Base-by-base conservation (phyloP, 2,797 vertebrate species). In the Phataginus tricuspis region DNA sequence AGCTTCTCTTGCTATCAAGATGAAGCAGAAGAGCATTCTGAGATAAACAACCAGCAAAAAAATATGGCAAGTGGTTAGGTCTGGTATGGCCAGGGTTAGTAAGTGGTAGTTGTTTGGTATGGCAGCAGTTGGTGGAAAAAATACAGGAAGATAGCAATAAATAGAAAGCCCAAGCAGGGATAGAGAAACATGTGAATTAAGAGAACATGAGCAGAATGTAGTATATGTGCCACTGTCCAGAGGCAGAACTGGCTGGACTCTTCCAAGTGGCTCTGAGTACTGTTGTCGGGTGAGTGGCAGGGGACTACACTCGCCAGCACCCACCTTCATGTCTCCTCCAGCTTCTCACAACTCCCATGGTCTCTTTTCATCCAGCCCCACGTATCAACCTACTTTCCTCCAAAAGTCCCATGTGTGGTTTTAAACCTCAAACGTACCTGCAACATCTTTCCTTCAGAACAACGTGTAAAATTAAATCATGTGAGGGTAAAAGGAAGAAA, bases 231-330 rank as follows among this genome's bases (percentile, higher is more conserved):
- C 16, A 21, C 14, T 1, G 0, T 79, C 19, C 29, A n/a, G 85
- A n/a, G 15, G 14, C 0, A 68, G 49, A 39, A 34, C 1, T 51
- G 51, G 4, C 23, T 42, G 27, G 21, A n/a, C 63, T 85, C 49
- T 79, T 21, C 42, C 39, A 37, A 72, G 2, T 4, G n/a, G 27
- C 55, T 8, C 18, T 14, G 21, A 29, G 18, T 13, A 10, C 45
- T 2, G 12, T 16, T 19, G 8, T 0, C 37, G 29, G 29, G 29
- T 12, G 13, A 4, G 8, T 45, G 16, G 0, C n/a, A 19, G 18
- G 7, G 39, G 93, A 45, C 42, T n/a, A 21, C 4, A 23, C 1
- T 8, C 4, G 2, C 18, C 9, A 66, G n/a, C 9, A 16, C 59
- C 23, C 51, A 14, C 1, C 61, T 59, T 63, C 34, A 4, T 1